Conservation (phyloP, 2,888 invertebrate genomes). For the Synanthedon vespiformis region DNA sequence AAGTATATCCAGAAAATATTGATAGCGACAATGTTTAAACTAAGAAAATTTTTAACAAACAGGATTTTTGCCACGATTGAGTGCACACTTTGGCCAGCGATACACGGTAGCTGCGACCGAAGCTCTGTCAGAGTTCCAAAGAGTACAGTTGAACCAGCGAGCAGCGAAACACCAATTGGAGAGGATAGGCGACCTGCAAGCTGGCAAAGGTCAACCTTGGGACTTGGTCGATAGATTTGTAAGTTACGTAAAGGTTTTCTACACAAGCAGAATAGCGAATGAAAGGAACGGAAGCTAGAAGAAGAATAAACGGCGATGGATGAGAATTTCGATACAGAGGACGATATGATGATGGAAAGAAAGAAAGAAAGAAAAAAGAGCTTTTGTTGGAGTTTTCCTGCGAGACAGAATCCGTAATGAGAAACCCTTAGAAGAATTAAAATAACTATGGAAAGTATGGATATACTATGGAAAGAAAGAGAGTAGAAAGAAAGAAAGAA, state of each 20-base stretch:
- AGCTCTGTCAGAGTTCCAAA: slow-evolving; percentile 79
- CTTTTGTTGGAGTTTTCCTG: not conserved
- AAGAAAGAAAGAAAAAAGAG: not conserved
- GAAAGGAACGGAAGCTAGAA: slow-evolving; percentile 1
- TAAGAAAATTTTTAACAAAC: slow-evolving; percentile 7
- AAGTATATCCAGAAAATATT: no score
- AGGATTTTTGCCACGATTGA: slow-evolving; percentile 78
- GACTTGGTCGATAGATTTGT: slow-evolving; percentile 73
- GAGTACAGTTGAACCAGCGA: slow-evolving; percentile 68
- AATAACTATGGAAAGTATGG: no score
- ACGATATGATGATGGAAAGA: not conserved
- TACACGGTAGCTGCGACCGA: slow-evolving; percentile 79
- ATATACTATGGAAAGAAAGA: no score
- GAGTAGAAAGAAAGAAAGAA: no score
- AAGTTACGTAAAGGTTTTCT: slow-evolving; percentile 22
- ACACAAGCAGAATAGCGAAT: not conserved
- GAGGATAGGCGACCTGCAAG: slow-evolving; percentile 71
- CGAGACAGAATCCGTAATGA: not conserved
- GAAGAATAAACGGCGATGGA: slow-evolving; percentile 8
- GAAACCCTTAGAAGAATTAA: not conserved
- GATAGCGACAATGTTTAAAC: no score
- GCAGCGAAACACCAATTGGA: slow-evolving; percentile 71
- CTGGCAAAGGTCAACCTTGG: slow-evolving; percentile 73
- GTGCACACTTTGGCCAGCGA: slow-evolving; percentile 77
- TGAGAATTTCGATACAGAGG: not conserved